Base-by-base conservation (phyloP, 2,113 vertebrate genomes). In the Cercocebus atys region DNA sequence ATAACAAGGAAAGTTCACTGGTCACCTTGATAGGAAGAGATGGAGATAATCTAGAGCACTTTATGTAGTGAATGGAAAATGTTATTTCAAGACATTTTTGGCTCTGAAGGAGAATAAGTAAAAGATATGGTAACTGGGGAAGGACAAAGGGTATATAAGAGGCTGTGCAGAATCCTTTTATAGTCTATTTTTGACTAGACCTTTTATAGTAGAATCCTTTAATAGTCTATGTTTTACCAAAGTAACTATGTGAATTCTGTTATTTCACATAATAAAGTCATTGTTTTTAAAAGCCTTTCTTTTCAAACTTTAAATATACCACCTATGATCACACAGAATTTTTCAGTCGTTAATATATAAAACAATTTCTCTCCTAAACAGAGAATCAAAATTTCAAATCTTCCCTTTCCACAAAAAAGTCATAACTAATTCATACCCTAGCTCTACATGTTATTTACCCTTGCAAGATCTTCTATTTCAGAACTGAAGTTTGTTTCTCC, bases 391-490 rank as follows among this genome's bases (percentile, higher is more conserved):
- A 90, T 79, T 85, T 76, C 50, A 64, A 88, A 43, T 59, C 25
- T 32, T 91, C 93, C n/a, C 68, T 94, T 59, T 80, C 61, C 73
- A 89, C 52, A 95, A 87, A 87, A 30, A 83, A 88, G 88, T 47
- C 76, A 18, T 25, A 52, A 94, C 45, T 20, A 20, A 23, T 94
- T 84, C 35, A 96, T 64, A 47, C 40, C 23, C 95, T 92, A 94
- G 57, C 45, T 94, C 91, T 95, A 85, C 73, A 17, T 88, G 50
- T 96, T 92, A 99, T 99, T 98, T 98, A 99, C 99, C 98, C 99
- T 99, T 96, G 99, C 99, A 64, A 99, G 99, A 98, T 99, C 99
- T 98, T 99, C 99, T 96, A 99, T 99, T 98, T 99, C 99, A 95
- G 99, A 99, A 95, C 95, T 99, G 98, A 99, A 99, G 97, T 99